Conservation (phyloP, 1,140 invertebrate species). For the Bombus balteatus region DNA sequence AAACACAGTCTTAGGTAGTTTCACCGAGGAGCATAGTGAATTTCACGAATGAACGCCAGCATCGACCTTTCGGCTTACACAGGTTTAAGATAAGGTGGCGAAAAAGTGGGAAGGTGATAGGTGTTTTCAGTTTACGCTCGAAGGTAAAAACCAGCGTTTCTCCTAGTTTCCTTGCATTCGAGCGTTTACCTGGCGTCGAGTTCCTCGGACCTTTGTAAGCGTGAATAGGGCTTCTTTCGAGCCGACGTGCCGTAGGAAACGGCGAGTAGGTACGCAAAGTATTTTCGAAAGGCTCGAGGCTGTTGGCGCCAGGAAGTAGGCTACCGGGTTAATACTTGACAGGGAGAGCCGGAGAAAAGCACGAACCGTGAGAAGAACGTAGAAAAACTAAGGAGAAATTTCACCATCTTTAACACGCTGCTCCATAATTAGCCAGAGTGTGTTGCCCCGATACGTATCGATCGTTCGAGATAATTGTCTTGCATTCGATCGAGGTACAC, state of each 20-base stretch:
- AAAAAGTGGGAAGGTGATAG: not conserved
- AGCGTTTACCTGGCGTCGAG: not conserved
- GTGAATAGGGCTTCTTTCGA: conserved; percentile 47
- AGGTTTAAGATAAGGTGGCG: not conserved
- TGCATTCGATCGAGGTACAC: too few species aligned
- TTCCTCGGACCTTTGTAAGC: conserved; percentile 24
- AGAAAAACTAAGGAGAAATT: conserved; percentile 53
- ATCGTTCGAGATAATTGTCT: not conserved
- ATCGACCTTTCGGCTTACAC: not conserved
- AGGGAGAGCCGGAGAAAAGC: conserved; percentile 31
- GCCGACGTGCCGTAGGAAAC: conserved; percentile 25
- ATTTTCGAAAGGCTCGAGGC: conserved; percentile 78
- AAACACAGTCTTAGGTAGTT: too few species aligned
- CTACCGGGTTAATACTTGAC: conserved; percentile 73
- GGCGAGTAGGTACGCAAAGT: conserved; percentile 64
- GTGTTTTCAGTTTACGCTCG: not conserved
- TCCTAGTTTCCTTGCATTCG: not conserved
- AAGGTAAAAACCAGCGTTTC: not conserved
- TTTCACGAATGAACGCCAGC: not conserved
- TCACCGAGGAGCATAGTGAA: not conserved
- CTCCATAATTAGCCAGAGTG: not conserved
- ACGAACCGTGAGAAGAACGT: conserved; percentile 3
- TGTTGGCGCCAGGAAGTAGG: conserved; percentile 72
- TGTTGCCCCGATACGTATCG: not conserved
- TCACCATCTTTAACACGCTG: not conserved